Base-by-base conservation (phyloP, 2,888 invertebrate species). In the Cantharis flavilabris region DNA sequence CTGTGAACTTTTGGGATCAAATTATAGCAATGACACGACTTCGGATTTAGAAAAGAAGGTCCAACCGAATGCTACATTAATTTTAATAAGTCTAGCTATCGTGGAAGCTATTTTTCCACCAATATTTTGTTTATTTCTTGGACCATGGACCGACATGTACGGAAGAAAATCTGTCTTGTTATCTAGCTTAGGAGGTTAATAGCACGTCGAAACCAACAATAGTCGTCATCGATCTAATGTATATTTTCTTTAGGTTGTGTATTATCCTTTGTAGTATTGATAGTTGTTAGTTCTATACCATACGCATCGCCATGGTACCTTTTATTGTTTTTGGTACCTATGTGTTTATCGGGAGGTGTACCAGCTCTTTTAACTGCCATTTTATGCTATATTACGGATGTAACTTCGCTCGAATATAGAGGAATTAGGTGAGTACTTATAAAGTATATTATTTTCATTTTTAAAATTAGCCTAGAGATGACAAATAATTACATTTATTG, bases 131-230 rank as follows among this genome's bases (percentile, higher is more conserved):
- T 88, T 95, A 69, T 94, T 95, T 85, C 86, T 95, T 80, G 96
- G 95, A 10, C 94, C 95, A 0, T 96, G 95, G 95, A 95, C 95
- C 70, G 96, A 96, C 84, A 92, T 91, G 79, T 91, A 94, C 88
- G 96, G 96, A 28, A 90, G 95, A 69, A 93, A 93, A 84, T 94
- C 95, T 5, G 88, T 95, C 72, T 84, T 80, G 33, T 85, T 94
- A 2, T 89, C 92, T 82, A 91, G 93, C 2, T 88, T 93, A 79
- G 85, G 90, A 79, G 93, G 49, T 49, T n/a, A 49, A 49, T n/a
- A 49, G n/a, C 49, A 49, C 7, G 2, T 7, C 9, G 94, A 92
- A 63, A 76, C 7, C n/a, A n/a, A n/a, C 14, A 49, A 62, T 71
- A 2, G n/a, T 71, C 13, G 9, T 16, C 30, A 10, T 64, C 28